Conservation (phyloP, 2,797 vertebrate genomes). For the Threskiornis aethiopicus region DNA sequence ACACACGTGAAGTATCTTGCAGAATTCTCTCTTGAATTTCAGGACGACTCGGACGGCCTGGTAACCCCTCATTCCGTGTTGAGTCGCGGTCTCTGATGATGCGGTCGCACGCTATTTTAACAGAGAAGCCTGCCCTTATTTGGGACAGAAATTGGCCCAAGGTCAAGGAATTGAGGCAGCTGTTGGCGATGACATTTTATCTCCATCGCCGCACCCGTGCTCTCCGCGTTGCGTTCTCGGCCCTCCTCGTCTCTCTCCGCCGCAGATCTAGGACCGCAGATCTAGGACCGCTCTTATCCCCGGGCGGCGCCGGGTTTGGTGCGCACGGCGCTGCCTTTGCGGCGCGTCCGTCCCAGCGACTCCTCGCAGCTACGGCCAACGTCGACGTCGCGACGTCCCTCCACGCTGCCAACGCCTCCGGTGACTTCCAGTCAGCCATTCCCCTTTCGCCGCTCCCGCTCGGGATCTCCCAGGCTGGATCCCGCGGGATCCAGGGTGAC, state of each 20-base stretch:
- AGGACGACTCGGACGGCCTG: no score
- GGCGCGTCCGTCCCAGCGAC: rapidly evolving
- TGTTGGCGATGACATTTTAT: not conserved
- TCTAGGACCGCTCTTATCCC: rapidly evolving
- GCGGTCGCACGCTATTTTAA: not conserved
- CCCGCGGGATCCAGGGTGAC: not conserved
- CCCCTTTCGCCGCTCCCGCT: not conserved
- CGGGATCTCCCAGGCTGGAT: not conserved
- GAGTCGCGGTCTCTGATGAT: not conserved
- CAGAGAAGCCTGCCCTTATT: not conserved
- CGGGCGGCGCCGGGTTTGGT: rapidly evolving
- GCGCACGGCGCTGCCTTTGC: rapidly evolving
- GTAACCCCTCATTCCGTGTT: not conserved
- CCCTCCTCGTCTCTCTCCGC: not conserved
- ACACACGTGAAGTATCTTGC: not conserved
- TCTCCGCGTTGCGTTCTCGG: not conserved
- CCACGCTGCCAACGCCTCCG: no score
- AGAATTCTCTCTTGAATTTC: not conserved
- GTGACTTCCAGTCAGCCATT: rapidly evolving
- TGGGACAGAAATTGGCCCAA: not conserved
- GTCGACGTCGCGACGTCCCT: not conserved
- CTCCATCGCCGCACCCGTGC: not conserved
- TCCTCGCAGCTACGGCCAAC: rapidly evolving
- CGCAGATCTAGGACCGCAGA: rapidly evolving
- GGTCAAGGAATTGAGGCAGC: not conserved